Conservation (phyloP, 2,888 invertebrate species). For the Callimorpha dominula region DNA sequence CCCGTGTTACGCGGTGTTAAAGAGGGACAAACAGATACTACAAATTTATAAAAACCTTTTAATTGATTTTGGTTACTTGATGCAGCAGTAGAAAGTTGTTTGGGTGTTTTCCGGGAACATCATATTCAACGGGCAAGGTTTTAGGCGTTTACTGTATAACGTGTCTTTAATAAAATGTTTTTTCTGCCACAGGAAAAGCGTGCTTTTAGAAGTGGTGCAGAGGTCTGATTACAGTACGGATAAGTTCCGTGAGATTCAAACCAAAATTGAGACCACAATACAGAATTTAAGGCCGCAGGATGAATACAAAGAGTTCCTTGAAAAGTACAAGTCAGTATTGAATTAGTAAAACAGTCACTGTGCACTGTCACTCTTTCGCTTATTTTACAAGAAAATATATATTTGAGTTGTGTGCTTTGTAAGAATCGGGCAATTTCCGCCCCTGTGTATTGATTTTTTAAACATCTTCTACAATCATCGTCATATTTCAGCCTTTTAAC, state of each 20-base stretch:
- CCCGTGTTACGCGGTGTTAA: too few species aligned
- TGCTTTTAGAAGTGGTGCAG: conserved; percentile 92
- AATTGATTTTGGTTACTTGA: too few species aligned
- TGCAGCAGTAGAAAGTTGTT: too few species aligned
- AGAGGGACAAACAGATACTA: too few species aligned
- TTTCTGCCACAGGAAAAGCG: conserved; percentile 88
- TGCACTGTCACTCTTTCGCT: too few species aligned
- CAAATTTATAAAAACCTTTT: too few species aligned
- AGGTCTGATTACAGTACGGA: conserved; percentile 93
- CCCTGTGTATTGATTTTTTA: too few species aligned
- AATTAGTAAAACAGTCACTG: neutral
- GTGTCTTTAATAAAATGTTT: conserved; percentile 17
- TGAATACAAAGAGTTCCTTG: conserved; percentile 96
- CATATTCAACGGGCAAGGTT: too few species aligned
- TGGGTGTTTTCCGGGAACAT: too few species aligned
- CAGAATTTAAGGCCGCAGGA: conserved; percentile 93
- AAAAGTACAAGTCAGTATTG: conserved; percentile 93
- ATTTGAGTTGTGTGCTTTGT: neutral
- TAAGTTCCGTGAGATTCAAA: conserved; percentile 93
- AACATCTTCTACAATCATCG: too few species aligned
- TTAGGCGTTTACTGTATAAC: neutral
- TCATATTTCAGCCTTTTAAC: too few species aligned
- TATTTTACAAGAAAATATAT: neutral
- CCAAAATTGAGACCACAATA: conserved; percentile 91
- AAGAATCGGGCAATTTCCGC: neutral